phyloP scores from a whole-genome alignment of 2,113 vertebrate species.

The Vireo altiloquus region DNA sequence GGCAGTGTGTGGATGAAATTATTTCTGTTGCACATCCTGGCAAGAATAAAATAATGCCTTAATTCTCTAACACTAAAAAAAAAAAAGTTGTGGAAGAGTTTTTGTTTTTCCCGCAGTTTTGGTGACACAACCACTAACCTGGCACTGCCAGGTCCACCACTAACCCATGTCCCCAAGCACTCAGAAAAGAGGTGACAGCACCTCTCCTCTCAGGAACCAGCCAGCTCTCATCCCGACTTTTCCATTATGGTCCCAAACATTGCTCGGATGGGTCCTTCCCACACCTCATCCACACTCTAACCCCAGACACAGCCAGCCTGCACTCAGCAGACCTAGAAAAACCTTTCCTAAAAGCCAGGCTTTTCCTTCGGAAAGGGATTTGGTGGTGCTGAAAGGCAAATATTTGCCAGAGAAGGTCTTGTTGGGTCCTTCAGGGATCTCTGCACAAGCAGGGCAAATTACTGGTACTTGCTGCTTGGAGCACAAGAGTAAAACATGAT shows the following conservation, averaged over 20 bases:
- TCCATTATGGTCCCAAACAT: not conserved
- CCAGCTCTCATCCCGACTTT: not conserved
- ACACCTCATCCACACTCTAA: not conserved
- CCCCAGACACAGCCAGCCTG: not conserved
- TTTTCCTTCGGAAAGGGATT: not conserved
- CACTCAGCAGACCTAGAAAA: not conserved
- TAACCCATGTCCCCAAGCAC: not conserved
- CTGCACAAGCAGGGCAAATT: not conserved
- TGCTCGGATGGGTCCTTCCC: rapidly evolving
- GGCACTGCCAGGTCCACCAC: not conserved
- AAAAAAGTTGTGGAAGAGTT: not conserved
- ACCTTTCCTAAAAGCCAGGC: not conserved
- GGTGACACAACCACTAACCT: not conserved
- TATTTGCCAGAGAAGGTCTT: not conserved
- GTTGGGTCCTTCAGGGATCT: not conserved
- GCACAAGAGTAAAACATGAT: not conserved
- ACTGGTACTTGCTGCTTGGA: not conserved
- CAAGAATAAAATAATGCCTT: not conserved
- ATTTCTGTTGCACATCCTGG: not conserved
- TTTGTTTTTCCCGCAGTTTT: rapidly evolving
- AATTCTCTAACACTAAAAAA: not conserved
- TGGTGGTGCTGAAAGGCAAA: not conserved
- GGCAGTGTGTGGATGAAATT: not conserved
- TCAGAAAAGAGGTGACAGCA: not conserved
- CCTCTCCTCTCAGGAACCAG: not conserved